Percentiles rank a stretch among this genome's conserved stretches.
Conservation (phyloP, 2,888 invertebrate species). For the Stegophylla sp. region DNA sequence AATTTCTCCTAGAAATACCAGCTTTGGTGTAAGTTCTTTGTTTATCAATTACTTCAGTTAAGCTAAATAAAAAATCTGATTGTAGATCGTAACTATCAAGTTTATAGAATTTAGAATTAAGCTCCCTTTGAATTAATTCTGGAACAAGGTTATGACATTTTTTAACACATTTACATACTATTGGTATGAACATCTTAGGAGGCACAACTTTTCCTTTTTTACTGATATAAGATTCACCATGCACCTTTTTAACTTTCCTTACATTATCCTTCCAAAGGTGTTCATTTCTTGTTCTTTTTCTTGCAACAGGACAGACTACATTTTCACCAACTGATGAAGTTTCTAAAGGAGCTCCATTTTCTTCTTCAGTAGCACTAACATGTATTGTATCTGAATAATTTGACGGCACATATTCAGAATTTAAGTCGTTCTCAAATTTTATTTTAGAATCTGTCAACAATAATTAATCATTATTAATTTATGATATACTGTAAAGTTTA, state of each 20-base stretch:
- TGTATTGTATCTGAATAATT: slow-evolving; percentile 29
- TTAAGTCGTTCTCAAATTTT: neutral
- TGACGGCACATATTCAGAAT: slow-evolving; percentile 15
- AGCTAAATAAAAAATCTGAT: slow-evolving; percentile 2
- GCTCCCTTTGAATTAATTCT: neutral
- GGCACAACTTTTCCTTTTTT: neutral
- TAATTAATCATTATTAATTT: slow-evolving; percentile 16
- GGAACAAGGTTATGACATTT: neutral
- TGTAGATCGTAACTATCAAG: neutral
- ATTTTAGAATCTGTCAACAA: slow-evolving; percentile 6
- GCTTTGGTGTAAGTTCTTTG: slow-evolving; percentile 1
- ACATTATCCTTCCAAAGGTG: neutral
- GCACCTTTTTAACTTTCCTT: neutral
- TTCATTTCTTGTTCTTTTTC: neutral
- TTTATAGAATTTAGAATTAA: neutral
- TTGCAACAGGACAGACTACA: neutral
- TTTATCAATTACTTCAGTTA: slow-evolving; percentile 9
- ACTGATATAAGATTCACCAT: neutral
- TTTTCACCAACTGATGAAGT: slow-evolving; percentile 4
- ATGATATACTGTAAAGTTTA: too few relatives aligned
- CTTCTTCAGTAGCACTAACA: slow-evolving; percentile 16
- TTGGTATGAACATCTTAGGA: neutral
- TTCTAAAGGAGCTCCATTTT: slow-evolving; percentile 9
- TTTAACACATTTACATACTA: neutral
- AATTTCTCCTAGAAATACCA: neutral